Base-by-base conservation (phyloP, 2,797 vertebrate genomes). In the Phoeniculus purpureus region DNA sequence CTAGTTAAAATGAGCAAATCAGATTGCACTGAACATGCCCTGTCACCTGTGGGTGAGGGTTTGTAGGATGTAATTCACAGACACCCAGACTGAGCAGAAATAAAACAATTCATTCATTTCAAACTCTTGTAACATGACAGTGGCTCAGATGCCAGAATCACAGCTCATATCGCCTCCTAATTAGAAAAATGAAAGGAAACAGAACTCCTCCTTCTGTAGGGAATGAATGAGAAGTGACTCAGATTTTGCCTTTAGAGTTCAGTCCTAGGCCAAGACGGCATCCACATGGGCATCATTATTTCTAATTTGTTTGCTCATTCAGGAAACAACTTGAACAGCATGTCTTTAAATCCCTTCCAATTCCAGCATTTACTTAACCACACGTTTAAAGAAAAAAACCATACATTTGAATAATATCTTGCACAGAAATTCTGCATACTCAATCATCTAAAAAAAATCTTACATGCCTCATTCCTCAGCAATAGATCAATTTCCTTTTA, bases 151-250 rank as follows among this genome's bases (percentile, higher is more conserved):
- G 52, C 21, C 59, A 72, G 55, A 75, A 87, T 59, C 55, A 37
- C 22, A n/a, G 29, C 23, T 80, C 43, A 14, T 43, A 34, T 54
- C 48, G 77, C 21, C 58, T n/a, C 48, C 61, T 89, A 74, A 85
- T 62, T 85, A 77, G 65, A 77, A 72, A 90, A 77, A 80, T 54
- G 19, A 84, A 77, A 90, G 55, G 45, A 85, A 83, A 77, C 29
- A 80, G 51, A 87, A 58, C n/a, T 67, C 15, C 40, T 81, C 11
- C 47, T 64, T 60, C 48, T 37, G 25, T 7, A 86, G 10, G 45
- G 32, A 93, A 43, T 34, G 47, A 92, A 77, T 58, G 37, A 55
- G 37, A 85, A 55, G 13, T 10, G 26, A 48, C 37, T 84, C 62
- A 64, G 45, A 40, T 77, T 90, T 73, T 88, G 60, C n/a, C n/a